phyloP scores from a whole-genome alignment of 1,140 invertebrate species.

The Helicoverpa armigera region DNA sequence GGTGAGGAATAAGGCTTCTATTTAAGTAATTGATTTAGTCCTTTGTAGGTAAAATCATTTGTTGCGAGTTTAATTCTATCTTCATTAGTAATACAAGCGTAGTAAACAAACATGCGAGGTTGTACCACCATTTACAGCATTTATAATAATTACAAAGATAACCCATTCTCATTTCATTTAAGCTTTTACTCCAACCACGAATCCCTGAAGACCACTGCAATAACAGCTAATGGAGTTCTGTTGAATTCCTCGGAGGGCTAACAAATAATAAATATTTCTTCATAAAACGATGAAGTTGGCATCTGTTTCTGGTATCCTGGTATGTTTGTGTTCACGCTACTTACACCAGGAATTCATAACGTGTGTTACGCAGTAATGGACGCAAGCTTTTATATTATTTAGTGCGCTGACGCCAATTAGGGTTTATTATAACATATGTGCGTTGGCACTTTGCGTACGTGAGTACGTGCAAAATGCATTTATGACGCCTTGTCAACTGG shows the following conservation, averaged over 20 bases:
- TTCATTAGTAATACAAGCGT: too few relatives aligned
- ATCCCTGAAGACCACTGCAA: not conserved
- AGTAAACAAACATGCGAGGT: too few relatives aligned
- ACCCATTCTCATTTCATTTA: too few relatives aligned
- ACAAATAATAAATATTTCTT: constrained; percentile 3
- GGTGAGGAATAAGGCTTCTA: too few relatives aligned
- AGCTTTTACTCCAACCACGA: not conserved
- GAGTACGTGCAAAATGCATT: constrained; percentile 12
- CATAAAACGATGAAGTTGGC: constrained; percentile 1
- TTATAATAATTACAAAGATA: too few relatives aligned
- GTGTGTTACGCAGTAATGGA: constrained; percentile 12
- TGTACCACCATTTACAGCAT: too few relatives aligned
- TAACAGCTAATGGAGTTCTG: constrained; percentile 20
- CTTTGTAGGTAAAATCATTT: too few relatives aligned
- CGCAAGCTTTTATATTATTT: constrained; percentile 26
- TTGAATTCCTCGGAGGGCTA: not conserved
- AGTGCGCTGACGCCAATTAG: constrained; percentile 30
- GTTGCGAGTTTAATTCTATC: too few relatives aligned
- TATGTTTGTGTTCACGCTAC: not conserved
- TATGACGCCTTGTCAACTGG: constrained; percentile 1
- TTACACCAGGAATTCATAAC: not conserved
- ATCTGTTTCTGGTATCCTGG: not conserved
- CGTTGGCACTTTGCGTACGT: not conserved
- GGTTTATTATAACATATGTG: constrained; percentile 27
- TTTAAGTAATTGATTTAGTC: too few relatives aligned